Percentiles rank a stretch among this genome's conserved stretches.
Conservation (phyloP, 2,797 vertebrate genomes). For the Sternarchorhynchus goeldii region DNA sequence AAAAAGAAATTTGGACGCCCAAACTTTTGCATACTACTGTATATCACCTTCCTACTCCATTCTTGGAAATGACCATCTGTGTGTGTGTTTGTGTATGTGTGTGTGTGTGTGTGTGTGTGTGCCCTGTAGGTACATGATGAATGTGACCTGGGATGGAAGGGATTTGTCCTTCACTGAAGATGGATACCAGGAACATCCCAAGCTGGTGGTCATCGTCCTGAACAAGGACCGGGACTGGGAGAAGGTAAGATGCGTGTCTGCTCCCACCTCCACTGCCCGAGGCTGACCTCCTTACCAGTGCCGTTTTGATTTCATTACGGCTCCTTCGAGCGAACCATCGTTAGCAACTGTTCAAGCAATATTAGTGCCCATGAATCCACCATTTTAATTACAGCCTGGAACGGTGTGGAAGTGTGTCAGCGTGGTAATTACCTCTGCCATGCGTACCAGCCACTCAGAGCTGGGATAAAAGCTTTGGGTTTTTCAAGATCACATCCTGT, state of each 20-base stretch:
- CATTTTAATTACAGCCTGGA: constrained; percentile 52
- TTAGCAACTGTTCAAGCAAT: constrained; percentile 56
- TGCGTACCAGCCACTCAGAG: constrained; percentile 34
- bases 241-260: constrained; percentile 79
- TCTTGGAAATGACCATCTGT: constrained; percentile 49
- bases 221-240: constrained; percentile 96
- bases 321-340: constrained; percentile 30
- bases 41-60: constrained; percentile 39
- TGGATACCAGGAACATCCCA: constrained; percentile 92
- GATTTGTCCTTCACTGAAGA: constrained; percentile 97
- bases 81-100: constrained; percentile 48
- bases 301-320: constrained; percentile 44
- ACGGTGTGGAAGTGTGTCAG: constrained; percentile 50
- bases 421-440: constrained; percentile 44
- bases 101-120: constrained; percentile 44
- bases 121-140: constrained; percentile 93
- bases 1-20: too few relatives aligned
- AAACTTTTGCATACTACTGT: too few relatives aligned
- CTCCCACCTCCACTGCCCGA: background rate
- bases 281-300: constrained; percentile 36
- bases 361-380: constrained; percentile 37
- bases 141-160: constrained; percentile 94
- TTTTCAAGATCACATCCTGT: constrained; percentile 13
- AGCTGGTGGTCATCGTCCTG: constrained; percentile 93
- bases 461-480: constrained; percentile 29